Evolutionary conservation across 2,113 vertebrate species (phyloP).

Genomic region (Platanista minor): DNA sequence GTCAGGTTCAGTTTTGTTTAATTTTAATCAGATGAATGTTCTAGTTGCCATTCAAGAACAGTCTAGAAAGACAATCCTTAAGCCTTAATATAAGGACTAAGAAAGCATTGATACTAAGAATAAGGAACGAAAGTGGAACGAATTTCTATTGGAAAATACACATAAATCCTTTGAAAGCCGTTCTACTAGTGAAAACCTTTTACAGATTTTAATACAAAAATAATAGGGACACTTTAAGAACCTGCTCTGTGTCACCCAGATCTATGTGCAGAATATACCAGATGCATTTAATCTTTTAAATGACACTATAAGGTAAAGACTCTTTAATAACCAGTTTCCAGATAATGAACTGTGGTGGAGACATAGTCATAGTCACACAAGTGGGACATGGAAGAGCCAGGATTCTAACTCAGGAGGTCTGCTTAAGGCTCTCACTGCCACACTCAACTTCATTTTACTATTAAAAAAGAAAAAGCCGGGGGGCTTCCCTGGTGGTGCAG

Average conservation of each 20-base stretch:
- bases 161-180: neutral
- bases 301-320: neutral
- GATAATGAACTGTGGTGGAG: neutral
- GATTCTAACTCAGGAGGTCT: neutral
- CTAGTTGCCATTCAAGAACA: neutral
- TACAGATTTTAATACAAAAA: neutral
- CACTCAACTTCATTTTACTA: neutral
- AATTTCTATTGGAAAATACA: neutral
- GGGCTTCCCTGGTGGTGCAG: too few relatives aligned
- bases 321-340: neutral
- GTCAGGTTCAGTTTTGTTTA: neutral
- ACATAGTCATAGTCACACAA: neutral
- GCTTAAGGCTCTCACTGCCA: neutral
- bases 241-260: neutral
- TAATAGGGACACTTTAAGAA: neutral
- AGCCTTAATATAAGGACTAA: neutral
- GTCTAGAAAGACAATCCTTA: neutral
- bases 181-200: neutral
- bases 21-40: slow-evolving; percentile 2
- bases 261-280: neutral
- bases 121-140: neutral
- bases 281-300: neutral
- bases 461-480: neutral
- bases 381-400: neutral
- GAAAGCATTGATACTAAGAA: neutral